Evolutionary conservation across 2,888 invertebrate genomes (phyloP), one percentile per base, ranked within the genome.

Genomic region (Gymnoscelis rufifasciata): DNA sequence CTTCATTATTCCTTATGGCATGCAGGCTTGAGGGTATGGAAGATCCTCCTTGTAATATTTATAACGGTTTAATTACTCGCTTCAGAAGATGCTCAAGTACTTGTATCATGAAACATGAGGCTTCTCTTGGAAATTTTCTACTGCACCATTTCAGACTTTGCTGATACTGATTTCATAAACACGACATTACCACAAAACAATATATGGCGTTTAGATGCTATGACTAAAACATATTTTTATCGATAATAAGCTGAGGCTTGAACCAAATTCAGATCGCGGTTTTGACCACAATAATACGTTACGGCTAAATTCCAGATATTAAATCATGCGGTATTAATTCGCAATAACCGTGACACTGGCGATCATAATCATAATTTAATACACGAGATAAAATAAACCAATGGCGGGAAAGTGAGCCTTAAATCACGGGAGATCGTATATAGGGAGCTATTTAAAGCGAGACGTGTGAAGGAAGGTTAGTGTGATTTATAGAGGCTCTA

Each of bases 361-460:
- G 28, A 50, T 54, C 43, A 45, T 50, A 51, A 55, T 62, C 56
- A 54, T 57, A 56, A 57, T 53, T 59, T 52, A 48, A 57, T 54
- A 62, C 61, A 66, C 64, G 62, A 60, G 66, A 64, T 63, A 62
- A 52, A 59, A 62, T 62, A 54, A 68, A 66, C 59, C 59, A 55
- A 51, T 60, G 60, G 60, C 56, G 67, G 57, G 50, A 50, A 74
- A 76, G 72, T 71, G 71, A 66, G 60, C 62, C 60, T 66, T 78
- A 81, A 82, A 81, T 79, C 78, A 81, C 64, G 58, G 62, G 64
- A 75, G 74, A 78, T 76, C 74, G 73, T 71, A 71, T 74, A 71
- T 70, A 68, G 74, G 68, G 72, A 68, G 69, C 78, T 78, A 80
- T 83, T 83, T 80, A 83, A 86, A 69, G 71, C 69, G 71, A 76